Conservation (phyloP, 2,797 vertebrate genomes). For the Scomberomorus guttatus region DNA sequence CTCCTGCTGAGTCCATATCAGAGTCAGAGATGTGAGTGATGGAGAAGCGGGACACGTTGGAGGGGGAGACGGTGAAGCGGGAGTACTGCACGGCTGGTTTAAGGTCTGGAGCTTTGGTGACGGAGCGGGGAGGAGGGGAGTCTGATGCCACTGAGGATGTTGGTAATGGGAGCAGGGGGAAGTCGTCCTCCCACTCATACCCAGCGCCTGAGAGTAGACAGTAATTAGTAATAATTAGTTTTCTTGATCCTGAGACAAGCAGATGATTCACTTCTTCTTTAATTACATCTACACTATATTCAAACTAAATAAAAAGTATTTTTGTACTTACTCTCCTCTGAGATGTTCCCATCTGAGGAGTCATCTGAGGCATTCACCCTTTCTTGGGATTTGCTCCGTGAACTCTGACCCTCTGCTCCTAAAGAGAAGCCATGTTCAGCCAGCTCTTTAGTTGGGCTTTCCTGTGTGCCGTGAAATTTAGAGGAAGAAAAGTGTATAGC, state of each 20-base stretch:
- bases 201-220: constrained; percentile 79
- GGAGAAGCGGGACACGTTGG: constrained; percentile 92
- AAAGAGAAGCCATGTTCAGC: constrained; percentile 87
- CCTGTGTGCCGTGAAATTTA: constrained; percentile 69
- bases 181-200: constrained; percentile 92
- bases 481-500: neutral
- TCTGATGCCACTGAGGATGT: constrained; percentile 78
- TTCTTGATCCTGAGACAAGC: neutral
- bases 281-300: neutral
- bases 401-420: constrained; percentile 71
- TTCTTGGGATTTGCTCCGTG: constrained; percentile 65
- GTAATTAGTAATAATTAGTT: neutral
- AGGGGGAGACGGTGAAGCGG: constrained; percentile 94
- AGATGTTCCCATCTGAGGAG: constrained; percentile 85
- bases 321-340: constrained; percentile 88
- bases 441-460: constrained; percentile 94
- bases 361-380: constrained; percentile 76
- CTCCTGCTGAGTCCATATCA: constrained; percentile 89
- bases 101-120: constrained; percentile 67
- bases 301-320: fast-evolving
- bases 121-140: constrained; percentile 56
- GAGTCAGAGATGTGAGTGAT: constrained; percentile 96
- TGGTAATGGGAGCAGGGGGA: constrained; percentile 86
- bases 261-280: neutral
- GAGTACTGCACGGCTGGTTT: constrained; percentile 85